Conservation (phyloP, 1,140 invertebrate genomes). For the Ips nitidus region DNA sequence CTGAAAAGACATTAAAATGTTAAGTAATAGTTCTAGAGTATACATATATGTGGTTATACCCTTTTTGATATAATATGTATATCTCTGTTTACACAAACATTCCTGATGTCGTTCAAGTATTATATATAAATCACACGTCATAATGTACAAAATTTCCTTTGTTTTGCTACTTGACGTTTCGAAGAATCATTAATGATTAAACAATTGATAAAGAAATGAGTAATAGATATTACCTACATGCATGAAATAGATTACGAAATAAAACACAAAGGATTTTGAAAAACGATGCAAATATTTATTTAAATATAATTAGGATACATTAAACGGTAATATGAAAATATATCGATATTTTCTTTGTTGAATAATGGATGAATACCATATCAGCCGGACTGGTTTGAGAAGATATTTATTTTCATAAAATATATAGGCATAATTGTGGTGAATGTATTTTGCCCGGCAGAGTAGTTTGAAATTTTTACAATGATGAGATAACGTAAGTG, state of each 20-base stretch:
- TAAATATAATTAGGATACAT: constrained; percentile 53
- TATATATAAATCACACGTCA: not conserved
- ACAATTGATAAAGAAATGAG: constrained; percentile 21
- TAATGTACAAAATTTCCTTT: constrained; percentile 7
- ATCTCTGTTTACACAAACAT: no score
- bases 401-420: constrained; percentile 20
- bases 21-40: no score
- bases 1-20: no score
- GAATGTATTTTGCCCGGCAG: constrained; percentile 6
- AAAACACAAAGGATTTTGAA: constrained; percentile 35
- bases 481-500: constrained; percentile 47
- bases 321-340: constrained; percentile 54
- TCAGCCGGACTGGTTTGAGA: constrained; percentile 13
- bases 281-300: constrained; percentile 54
- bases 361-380: constrained; percentile 28
- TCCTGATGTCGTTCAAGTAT: no score
- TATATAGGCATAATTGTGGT: not conserved
- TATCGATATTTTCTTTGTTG: constrained; percentile 48
- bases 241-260: constrained; percentile 19
- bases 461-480: constrained; percentile 43
- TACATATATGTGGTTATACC: no score
- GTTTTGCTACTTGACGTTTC: constrained; percentile 3
- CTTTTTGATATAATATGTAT: no score
- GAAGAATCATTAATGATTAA: constrained; percentile 12
- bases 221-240: constrained; percentile 2